These are phyloP conservation scores for Podarcis siculus DNA, from an alignment of 2,797 vertebrate species.

Conservation along the genomic window DNA sequence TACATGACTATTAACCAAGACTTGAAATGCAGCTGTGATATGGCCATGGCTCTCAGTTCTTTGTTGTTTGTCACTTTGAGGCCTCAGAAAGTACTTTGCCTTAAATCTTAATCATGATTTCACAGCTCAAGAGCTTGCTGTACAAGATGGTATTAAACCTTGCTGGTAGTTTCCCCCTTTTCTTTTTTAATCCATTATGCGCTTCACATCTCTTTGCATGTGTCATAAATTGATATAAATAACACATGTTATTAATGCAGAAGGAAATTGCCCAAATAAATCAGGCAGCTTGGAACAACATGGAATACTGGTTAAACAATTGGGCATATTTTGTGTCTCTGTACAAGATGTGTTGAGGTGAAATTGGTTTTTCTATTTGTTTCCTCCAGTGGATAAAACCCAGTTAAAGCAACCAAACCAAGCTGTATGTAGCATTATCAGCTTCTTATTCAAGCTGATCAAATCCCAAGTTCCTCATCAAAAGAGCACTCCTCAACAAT, in stretches of 20 bases:
- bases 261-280: conserved; percentile 10
- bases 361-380: not conserved
- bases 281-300: not conserved
- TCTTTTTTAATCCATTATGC: not conserved
- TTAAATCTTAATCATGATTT: conserved; percentile 16
- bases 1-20: not conserved
- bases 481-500: not conserved
- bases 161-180: not conserved
- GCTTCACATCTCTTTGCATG: conserved; percentile 12
- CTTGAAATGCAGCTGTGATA: not conserved
- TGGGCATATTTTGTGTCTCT: not conserved
- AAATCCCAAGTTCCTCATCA: not conserved
- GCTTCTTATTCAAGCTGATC: not conserved
- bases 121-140: not conserved
- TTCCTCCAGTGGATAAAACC: not conserved
- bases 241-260: not conserved
- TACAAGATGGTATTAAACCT: not conserved
- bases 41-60: not conserved
- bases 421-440: not conserved
- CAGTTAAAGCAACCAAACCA: not conserved
- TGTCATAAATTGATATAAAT: conserved; percentile 28
- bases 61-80: conserved; percentile 7
- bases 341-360: not conserved
- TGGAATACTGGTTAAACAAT: conserved; percentile 12
- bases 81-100: conserved; percentile 29